Percentiles rank a stretch among this genome's conserved stretches.
phyloP scores from a whole-genome alignment of 2,113 vertebrate species.

The Ictalurus furcatus region DNA sequence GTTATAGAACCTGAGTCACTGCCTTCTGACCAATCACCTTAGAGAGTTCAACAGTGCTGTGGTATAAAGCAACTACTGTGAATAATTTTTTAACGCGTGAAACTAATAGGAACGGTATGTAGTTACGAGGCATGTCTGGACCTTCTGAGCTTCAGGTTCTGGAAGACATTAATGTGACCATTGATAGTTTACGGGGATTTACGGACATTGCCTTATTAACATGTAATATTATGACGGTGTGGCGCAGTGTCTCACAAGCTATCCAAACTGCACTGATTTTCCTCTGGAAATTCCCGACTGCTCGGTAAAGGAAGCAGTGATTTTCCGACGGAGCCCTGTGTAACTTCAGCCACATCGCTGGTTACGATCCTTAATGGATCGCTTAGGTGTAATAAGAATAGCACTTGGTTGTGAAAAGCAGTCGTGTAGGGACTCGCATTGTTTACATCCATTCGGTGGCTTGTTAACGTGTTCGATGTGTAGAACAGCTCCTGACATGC shows the following conservation, averaged over 20 bases:
- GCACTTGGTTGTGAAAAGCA: background rate
- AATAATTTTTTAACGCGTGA: background rate
- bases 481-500: background rate
- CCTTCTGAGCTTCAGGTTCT: background rate
- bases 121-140: background rate
- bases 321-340: background rate
- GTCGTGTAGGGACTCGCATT: background rate
- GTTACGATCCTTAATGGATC: background rate
- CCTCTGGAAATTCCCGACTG: background rate
- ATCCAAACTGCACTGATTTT: background rate
- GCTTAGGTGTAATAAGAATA: background rate
- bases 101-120: background rate
- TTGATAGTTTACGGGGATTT: background rate
- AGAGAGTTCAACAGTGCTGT: background rate
- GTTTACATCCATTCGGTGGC: background rate
- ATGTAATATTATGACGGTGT: background rate
- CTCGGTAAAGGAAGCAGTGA: background rate
- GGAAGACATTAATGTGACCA: background rate
- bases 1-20: background rate
- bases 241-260: background rate
- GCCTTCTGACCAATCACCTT: background rate
- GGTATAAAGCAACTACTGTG: background rate
- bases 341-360: background rate
- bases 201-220: background rate
- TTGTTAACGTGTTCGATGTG: background rate